A percentile compares a stretch with the other conserved stretches of the same genome.
These are phyloP conservation scores for Hypocryptadius cinnamomeus DNA, from an alignment of 2,113 vertebrate species.

Conservation along the genomic window DNA sequence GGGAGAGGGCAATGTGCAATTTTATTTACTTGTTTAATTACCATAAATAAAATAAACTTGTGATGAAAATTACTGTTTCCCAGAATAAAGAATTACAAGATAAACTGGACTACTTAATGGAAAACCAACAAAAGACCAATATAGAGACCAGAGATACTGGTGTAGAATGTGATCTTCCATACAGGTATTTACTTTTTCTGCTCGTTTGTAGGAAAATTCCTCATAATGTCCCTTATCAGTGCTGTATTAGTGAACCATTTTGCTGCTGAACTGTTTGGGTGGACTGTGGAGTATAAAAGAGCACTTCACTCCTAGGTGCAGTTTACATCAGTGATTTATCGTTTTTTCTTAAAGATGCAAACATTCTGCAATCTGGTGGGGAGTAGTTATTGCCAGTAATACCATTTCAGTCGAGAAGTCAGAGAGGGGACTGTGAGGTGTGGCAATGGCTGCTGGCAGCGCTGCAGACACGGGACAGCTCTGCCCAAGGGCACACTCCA, in stretches of 20 bases:
- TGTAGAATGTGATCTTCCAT: slow-evolving; percentile 82
- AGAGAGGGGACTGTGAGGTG: not conserved
- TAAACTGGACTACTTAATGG: slow-evolving; percentile 90
- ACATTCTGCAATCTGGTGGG: not conserved
- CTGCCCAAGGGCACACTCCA: not conserved
- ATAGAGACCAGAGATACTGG: slow-evolving; percentile 83
- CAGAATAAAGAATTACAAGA: slow-evolving; percentile 98
- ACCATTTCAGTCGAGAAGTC: not conserved
- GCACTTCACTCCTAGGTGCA: not conserved
- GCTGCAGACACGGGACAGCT: not conserved
- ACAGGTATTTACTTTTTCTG: slow-evolving; percentile 73
- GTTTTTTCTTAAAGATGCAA: not conserved
- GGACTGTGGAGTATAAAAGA: not conserved
- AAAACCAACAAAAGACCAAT: slow-evolving; percentile 74
- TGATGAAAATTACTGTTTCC: slow-evolving; percentile 40
- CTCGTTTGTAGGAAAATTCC: not conserved
- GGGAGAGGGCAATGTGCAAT: not conserved
- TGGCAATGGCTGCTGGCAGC: not conserved
- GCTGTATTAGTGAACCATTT: not conserved
- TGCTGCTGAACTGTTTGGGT: not conserved
- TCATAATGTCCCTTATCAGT: not conserved
- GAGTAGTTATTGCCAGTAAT: not conserved
- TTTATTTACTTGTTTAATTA: not conserved
- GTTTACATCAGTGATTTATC: not conserved
- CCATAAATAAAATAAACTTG: not conserved